Base-by-base conservation (phyloP, 2,888 invertebrate species). In the Sesamia inferens region DNA sequence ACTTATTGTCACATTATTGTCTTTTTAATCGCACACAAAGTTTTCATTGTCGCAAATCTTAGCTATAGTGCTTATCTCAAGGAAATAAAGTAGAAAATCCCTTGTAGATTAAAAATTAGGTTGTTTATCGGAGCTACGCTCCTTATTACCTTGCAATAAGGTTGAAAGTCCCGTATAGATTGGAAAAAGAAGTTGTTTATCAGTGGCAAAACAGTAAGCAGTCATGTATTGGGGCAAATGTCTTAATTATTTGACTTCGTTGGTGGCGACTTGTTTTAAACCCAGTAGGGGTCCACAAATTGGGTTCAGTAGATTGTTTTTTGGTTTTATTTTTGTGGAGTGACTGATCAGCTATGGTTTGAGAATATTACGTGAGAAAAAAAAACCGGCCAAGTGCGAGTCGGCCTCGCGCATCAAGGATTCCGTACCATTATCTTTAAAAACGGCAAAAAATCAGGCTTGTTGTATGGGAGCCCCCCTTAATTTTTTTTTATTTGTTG, bases 211-310 rank as follows among this genome's bases (percentile, higher is more conserved):
- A 71, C 77, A 77, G 77, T 81, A 57, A 76, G 62, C 58, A 66
- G n/a, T 68, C 65, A 11, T 77, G 68, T 88, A 86, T 91, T 87
- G 90, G 88, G 89, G 77, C 59, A 71, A 93, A 94, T 93, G 94
- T 93, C 94, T 94, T 94, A 90, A 94, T 94, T 94, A 72, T 58
- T 13, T 91, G 75, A 42, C 94, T 82, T 88, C 94, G 94, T 93
- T 94, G 94, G 94, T 94, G 94, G 94, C 87, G 78, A 78, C 74
- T 79, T 68, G 62, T 66, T 73, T 59, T 13, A 57, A 69, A 61
- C 68, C 51, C 82, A 58, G 71, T 59, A 64, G 76, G 81, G 81
- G 77, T 81, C 76, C 81, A 55, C 63, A 65, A 70, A 81, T 68
- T 76, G 69, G 81, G 77, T 68, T 64, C 81, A 67, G 65, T 66